These are phyloP conservation scores for Heterodera carotae DNA, from an alignment of 1,140 invertebrate species.

Conservation along the genomic window DNA sequence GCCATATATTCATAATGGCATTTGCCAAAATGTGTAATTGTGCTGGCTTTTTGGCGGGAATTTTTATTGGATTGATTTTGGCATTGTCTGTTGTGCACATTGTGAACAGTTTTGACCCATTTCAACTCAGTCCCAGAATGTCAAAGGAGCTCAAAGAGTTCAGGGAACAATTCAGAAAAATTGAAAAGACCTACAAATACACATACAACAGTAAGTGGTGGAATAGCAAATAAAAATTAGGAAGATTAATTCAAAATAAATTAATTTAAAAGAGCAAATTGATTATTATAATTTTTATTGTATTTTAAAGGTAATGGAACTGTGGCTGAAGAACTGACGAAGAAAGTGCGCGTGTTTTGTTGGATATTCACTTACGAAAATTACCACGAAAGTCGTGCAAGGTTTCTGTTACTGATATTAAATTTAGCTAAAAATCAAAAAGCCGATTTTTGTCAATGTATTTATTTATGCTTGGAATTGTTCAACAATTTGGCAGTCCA, in stretches of 20 bases:
- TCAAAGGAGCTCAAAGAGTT: slow-evolving; percentile 3
- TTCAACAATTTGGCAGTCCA: neutral
- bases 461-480: too few species aligned
- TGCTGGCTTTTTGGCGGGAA: neutral
- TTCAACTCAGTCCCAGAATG: neutral
- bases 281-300: too few species aligned
- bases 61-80: neutral
- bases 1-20: neutral
- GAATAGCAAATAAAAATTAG: neutral
- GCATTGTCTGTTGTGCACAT: neutral
- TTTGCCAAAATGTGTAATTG: neutral
- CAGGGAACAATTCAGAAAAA: neutral
- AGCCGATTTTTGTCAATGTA: too few species aligned
- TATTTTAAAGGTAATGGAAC: slow-evolving; percentile 67
- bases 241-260: slow-evolving; percentile 49
- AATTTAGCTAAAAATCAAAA: too few species aligned
- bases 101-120: neutral
- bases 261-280: too few species aligned
- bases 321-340: slow-evolving; percentile 76
- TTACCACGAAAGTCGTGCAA: slow-evolving; percentile 83
- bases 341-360: slow-evolving; percentile 80
- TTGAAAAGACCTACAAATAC: neutral
- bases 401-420: neutral
- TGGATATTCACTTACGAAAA: slow-evolving; percentile 91
- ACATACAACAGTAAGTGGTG: neutral